Conservation (phyloP, 1,140 invertebrate genomes). For the Arion vulgaris region DNA sequence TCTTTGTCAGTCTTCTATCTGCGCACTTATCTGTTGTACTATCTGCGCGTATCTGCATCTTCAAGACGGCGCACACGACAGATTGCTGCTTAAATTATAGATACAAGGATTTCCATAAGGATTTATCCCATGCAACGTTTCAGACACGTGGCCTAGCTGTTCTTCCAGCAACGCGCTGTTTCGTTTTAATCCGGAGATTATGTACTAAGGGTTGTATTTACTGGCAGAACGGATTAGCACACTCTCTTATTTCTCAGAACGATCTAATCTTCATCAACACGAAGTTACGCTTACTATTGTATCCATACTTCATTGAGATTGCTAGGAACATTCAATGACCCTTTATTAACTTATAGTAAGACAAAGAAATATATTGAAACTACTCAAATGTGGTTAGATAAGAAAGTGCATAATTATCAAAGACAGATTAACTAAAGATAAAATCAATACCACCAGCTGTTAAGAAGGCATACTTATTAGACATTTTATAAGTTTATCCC, state of each 20-base stretch:
- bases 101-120: not conserved
- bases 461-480: too few species aligned
- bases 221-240: not conserved
- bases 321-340: too few species aligned
- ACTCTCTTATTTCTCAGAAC: not conserved
- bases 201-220: not conserved
- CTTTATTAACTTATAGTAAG: too few species aligned
- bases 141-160: not conserved
- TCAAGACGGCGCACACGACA: not conserved
- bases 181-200: not conserved
- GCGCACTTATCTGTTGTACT: not conserved
- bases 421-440: too few species aligned
- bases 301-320: too few species aligned
- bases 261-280: not conserved
- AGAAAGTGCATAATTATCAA: too few species aligned
- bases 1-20: not conserved
- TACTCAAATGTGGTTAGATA: too few species aligned
- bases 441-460: too few species aligned
- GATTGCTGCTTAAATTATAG: conserved; percentile 6
- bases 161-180: not conserved
- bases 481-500: too few species aligned
- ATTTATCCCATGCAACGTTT: not conserved
- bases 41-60: not conserved
- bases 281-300: too few species aligned
- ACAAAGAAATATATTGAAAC: too few species aligned